Conservation (phyloP, 2,888 invertebrate genomes). For the Selenia dentaria region DNA sequence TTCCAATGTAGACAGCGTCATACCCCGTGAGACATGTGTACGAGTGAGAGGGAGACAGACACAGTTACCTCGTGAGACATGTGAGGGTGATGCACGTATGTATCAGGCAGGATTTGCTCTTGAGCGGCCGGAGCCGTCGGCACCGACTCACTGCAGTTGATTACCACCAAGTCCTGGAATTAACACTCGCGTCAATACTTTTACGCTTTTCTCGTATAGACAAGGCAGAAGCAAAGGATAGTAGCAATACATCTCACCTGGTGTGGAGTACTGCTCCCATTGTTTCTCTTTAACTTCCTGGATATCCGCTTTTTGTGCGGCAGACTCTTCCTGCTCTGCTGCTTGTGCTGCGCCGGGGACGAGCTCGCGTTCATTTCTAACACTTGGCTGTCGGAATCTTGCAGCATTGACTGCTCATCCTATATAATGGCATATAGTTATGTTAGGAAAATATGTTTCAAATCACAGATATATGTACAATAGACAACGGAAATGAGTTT, state of each 20-base stretch:
- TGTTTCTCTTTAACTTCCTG: constrained; percentile 84
- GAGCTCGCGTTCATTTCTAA: constrained; percentile 52
- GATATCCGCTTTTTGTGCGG: constrained; percentile 95
- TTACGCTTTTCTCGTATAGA: too few species aligned
- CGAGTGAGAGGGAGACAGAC: background rate
- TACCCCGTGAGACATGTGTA: too few species aligned
- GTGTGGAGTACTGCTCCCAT: constrained; percentile 64
- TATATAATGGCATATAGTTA: too few species aligned
- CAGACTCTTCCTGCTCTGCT: constrained; percentile 86
- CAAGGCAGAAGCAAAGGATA: too few species aligned
- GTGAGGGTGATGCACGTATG: constrained; percentile 67
- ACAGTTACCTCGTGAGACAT: constrained; percentile 73
- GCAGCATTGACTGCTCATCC: constrained; percentile 39
- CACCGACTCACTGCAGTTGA: constrained; percentile 61
- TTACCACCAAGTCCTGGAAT: constrained; percentile 70
- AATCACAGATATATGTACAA: too few species aligned
- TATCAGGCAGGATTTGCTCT: constrained; percentile 75
- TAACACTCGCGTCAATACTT: too few species aligned
- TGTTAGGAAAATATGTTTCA: too few species aligned
- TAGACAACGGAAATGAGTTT: too few species aligned
- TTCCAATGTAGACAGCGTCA: too few species aligned
- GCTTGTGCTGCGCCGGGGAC: constrained; percentile 57
- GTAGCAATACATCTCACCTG: too few species aligned
- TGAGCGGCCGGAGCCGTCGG: constrained; percentile 54
- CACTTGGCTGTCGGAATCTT: constrained; percentile 53